Percentiles rank a stretch among this genome's conserved stretches.
Evolutionary conservation across 2,113 vertebrate genomes (phyloP).

Genomic region (Phrynocephalus versicolor): DNA sequence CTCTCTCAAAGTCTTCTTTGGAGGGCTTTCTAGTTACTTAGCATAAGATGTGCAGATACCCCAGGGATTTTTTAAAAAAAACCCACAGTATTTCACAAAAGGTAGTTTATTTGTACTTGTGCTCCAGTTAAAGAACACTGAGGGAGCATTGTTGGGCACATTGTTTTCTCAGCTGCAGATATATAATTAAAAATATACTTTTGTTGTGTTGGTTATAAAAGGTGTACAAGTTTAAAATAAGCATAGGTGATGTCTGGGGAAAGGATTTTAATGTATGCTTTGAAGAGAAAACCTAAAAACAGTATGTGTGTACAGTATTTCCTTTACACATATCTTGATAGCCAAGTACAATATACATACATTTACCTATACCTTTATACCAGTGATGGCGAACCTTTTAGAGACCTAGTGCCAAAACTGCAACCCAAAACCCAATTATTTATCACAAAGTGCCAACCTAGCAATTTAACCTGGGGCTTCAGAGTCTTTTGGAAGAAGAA

Average conservation of each 20-base stretch:
- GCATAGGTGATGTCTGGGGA: too few relatives aligned
- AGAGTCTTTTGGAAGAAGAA: too few relatives aligned
- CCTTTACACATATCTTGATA: background rate
- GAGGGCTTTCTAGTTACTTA: background rate
- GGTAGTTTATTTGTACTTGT: background rate
- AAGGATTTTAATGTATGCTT: background rate
- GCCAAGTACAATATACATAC: background rate
- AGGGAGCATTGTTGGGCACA: background rate
- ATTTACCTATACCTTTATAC: background rate
- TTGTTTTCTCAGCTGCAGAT: conserved; percentile 3
- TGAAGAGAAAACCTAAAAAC: background rate
- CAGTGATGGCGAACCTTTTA: too few relatives aligned
- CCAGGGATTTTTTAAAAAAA: background rate
- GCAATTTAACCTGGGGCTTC: too few relatives aligned
- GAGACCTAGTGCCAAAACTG: too few relatives aligned
- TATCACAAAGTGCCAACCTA: too few relatives aligned
- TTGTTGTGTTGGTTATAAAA: background rate
- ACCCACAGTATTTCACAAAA: conserved; percentile 3
- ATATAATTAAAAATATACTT: background rate
- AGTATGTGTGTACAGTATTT: background rate
- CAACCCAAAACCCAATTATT: too few relatives aligned
- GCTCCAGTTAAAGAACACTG: background rate
- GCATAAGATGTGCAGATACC: background rate
- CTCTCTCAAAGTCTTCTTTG: background rate
- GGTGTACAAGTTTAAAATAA: background rate